A percentile compares a stretch with the other conserved stretches of the same genome.
These are phyloP conservation scores for Pseudois nayaur DNA, from an alignment of 2,113 vertebrate genomes.

Conservation along the genomic window DNA sequence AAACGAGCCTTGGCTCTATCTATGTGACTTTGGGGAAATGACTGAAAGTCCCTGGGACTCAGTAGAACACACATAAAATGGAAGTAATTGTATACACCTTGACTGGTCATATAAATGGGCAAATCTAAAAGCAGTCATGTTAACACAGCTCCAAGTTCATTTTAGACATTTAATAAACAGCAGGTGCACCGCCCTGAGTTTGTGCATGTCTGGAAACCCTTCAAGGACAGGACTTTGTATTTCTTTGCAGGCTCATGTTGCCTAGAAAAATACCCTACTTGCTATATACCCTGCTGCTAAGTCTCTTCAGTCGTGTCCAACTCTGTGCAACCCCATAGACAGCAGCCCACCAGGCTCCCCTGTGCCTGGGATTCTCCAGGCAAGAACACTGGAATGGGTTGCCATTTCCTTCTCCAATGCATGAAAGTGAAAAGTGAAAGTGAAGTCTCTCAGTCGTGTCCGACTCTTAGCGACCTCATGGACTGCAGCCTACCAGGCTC, in stretches of 20 bases:
- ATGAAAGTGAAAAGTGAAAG: too few species aligned
- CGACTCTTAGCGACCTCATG: too few species aligned
- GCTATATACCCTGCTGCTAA: too few species aligned
- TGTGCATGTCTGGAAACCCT: neutral
- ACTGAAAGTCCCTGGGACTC: neutral
- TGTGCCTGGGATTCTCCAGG: too few species aligned
- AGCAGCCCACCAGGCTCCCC: too few species aligned
- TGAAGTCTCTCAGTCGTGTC: too few species aligned
- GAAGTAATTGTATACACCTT: neutral
- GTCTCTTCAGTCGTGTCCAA: too few species aligned
- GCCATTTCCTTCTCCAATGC: too few species aligned
- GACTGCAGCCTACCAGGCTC: too few species aligned
- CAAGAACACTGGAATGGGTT: too few species aligned
- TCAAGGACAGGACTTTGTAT: neutral
- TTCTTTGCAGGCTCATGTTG: neutral
- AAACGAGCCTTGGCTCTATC: neutral
- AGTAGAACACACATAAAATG: neutral
- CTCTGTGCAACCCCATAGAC: too few species aligned
- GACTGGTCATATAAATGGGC: neutral
- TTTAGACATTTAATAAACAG: neutral
- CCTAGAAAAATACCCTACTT: neutral
- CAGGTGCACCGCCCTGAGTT: accelerated
- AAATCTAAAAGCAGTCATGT: neutral
- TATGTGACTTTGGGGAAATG: neutral
- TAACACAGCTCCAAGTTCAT: neutral